Evolutionary conservation across 2,888 invertebrate genomes (phyloP), one percentile per base, ranked within the genome.

Genomic region (Proisotoma minuta): DNA sequence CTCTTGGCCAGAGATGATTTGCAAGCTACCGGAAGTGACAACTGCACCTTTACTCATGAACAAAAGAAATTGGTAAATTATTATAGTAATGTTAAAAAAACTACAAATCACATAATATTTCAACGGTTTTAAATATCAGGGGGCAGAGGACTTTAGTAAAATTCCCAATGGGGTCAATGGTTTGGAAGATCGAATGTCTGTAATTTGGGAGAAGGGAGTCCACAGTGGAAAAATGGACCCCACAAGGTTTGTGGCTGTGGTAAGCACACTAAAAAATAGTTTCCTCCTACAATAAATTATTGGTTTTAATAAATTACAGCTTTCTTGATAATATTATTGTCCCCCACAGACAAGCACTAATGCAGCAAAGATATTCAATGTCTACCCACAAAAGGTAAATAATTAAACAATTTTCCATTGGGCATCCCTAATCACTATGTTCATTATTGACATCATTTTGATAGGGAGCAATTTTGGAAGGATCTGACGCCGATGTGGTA

Each of bases 141-240:
- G 97, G 1, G 85, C 86, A 75, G 84, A 85, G 62, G 87, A 98
- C 80, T 98, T 98, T 80, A 83, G 88, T 22, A 91, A 91, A 81
- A 97, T 98, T 73, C 97, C 97, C 12, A 93, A 91, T 76, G 98
- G 98, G 0, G 94, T 98, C 0, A 99, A 99, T 77, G 99, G 98
- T 0, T 91, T 96, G 0, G 98, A 93, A 76, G 97, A 98, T 78
- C 84, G 99, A 59, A 92, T 99, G 95, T 89, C 94, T 0, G 84
- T 99, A 8, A 84, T 98, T 27, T 99, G 98, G 98, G 95, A 98
- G 78, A 92, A 91, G 76, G 97, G 91, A 20, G 92, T 92, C 43
- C 87, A 90, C 69, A 82, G 87, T 73, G 98, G 96, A 3, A 84
- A 91, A 59, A 86, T 98, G 82, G 92, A 95, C 78, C 89, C 94